Evolutionary conservation across 2,888 invertebrate genomes (phyloP).

Genomic region (Eupithecia subumbrata): DNA sequence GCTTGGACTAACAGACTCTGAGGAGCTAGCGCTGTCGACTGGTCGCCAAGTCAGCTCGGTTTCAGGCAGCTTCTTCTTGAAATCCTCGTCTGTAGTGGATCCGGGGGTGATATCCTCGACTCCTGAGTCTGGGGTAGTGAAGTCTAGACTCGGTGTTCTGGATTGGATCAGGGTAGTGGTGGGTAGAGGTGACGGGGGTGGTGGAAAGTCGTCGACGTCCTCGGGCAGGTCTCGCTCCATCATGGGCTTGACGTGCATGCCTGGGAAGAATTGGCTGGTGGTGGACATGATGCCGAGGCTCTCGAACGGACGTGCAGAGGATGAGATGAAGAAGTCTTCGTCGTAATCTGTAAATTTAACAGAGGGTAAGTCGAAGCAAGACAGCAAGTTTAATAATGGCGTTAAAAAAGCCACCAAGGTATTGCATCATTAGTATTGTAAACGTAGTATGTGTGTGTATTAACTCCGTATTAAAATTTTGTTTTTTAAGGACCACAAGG

Average conservation of each 20-base stretch:
- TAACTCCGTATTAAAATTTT: too few relatives aligned
- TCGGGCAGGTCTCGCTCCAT: slow-evolving; percentile 59
- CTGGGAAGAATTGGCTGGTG: slow-evolving; percentile 89
- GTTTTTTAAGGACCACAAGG: too few relatives aligned
- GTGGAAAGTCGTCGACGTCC: slow-evolving; percentile 58
- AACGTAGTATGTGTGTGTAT: too few relatives aligned
- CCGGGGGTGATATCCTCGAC: slow-evolving; percentile 85
- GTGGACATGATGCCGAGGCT: slow-evolving; percentile 80
- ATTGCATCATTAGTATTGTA: too few relatives aligned
- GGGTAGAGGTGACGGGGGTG: slow-evolving; percentile 58
- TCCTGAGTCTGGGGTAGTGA: slow-evolving; percentile 86
- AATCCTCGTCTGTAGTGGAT: slow-evolving; percentile 69
- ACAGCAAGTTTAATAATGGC: too few relatives aligned
- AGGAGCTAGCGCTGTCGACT: slow-evolving; percentile 72
- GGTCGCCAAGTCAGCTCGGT: slow-evolving; percentile 60
- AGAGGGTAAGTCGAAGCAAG: too few relatives aligned
- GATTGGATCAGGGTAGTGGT: slow-evolving; percentile 51
- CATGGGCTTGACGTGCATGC: slow-evolving; percentile 74
- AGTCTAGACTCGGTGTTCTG: slow-evolving; percentile 70
- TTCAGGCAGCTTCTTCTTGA: slow-evolving; percentile 61
- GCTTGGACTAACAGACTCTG: slow-evolving; percentile 76
- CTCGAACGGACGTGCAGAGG: slow-evolving; percentile 89
- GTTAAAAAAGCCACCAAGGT: too few relatives aligned
- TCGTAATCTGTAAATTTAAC: slow-evolving; percentile 73
- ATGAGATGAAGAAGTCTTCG: slow-evolving; percentile 90